phyloP scores from a whole-genome alignment of 2,888 invertebrate genomes.

The Bhutanitis thaidina region DNA sequence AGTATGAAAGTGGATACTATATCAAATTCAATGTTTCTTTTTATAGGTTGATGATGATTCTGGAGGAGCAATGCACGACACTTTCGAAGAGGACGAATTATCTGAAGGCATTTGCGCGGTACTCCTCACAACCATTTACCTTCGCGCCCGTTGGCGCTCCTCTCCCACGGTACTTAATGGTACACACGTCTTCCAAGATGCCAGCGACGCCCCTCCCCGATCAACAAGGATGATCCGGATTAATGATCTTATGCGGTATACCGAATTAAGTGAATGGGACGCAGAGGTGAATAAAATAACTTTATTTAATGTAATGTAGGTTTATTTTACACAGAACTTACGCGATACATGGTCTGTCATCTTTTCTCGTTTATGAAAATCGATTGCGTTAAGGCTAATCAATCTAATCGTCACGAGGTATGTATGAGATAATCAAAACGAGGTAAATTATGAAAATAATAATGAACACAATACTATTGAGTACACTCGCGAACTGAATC shows the following conservation, averaged over 20 bases:
- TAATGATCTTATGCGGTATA: constrained; percentile 65
- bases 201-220: constrained; percentile 34
- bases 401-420: constrained; percentile 43
- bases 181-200: constrained; percentile 47
- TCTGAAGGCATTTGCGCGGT: constrained; percentile 45
- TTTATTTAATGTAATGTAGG: background rate
- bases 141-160: constrained; percentile 63
- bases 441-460: constrained; percentile 51
- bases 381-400: no score
- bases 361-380: no score
- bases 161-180: constrained; percentile 69
- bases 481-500: constrained; percentile 58
- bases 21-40: no score
- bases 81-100: constrained; percentile 64
- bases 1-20: no score
- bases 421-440: constrained; percentile 53
- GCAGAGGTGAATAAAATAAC: constrained; percentile 50
- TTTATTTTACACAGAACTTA: constrained; percentile 1
- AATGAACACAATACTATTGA: constrained; percentile 58
- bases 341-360: no score
- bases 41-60: constrained; percentile 58
- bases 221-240: constrained; percentile 60
- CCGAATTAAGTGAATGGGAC: constrained; percentile 52
- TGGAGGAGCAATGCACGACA: constrained; percentile 57
- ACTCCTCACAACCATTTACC: constrained; percentile 51